Base-by-base conservation (phyloP, 2,888 invertebrate species). In the Aleiodes testaceus region DNA sequence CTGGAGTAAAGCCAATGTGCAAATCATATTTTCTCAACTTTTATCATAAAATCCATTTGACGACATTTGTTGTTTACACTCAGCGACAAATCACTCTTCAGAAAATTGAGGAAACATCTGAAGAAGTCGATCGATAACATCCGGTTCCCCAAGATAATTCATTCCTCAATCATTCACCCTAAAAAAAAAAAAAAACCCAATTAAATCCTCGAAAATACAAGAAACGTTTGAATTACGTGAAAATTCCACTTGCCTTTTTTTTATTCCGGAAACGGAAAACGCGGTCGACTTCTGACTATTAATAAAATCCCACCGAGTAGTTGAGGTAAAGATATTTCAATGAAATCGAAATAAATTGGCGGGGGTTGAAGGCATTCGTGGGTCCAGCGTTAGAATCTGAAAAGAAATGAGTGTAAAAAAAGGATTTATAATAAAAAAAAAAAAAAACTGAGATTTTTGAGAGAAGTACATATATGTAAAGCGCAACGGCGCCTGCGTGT, bases 311-410 rank as follows among this genome's bases (percentile, higher is more conserved):
- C 36, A 36, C 36, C 36, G 36, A 36, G 36, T 36, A 53, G 63
- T 53, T 67, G 76, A 66, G 70, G 42, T 36, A 11, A 36, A 75
- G 75, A 76, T 74, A 76, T 81, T 82, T 82, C 79, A 82, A 82
- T 82, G 79, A 81, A 36, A 81, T 82, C 77, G 78, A 80, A 81
- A 81, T 81, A 82, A 82, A 82, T 81, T 78, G 78, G 79, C 72
- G 75, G 74, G 76, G 73, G 71, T 55, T 66, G 59, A 50, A 74
- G 69, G 65, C 65, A 74, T 64, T 45, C 36, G 72, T 70, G 69
- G 47, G 71, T 64, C 68, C 50, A 69, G 73, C 72, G 63, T 72
- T 66, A 70, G 11, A 49, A 50, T 9, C 14, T 66, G 70, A 36
- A 64, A 69, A 50, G 14, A 52, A 55, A 55, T 26, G 18, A 18